Evolutionary conservation across 2,113 vertebrate species (phyloP), one percentile per base, ranked within the genome.

Genomic region (Mustela nigripes): DNA sequence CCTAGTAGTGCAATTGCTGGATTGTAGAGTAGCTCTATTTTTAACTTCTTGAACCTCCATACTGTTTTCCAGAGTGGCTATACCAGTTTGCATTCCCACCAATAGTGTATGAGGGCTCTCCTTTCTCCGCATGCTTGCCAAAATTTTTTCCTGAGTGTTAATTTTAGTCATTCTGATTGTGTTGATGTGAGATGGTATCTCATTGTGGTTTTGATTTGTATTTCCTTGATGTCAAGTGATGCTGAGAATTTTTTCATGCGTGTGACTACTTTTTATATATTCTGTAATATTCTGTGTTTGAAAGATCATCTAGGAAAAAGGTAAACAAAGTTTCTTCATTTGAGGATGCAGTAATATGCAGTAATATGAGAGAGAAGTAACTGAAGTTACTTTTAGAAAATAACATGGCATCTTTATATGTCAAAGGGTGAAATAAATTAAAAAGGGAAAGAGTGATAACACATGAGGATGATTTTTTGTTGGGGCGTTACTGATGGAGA

Each of bases 361-460:
- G 48, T 60, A 74, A 24, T 80, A 31, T 83, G 48, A 91, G 39
- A 95, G 45, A 22, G n/a, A 92, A 76, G 62, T 74, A 88, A 92
- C 33, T 74, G 16, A 39, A 94, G 21, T 15, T 80, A 24, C 21
- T 56, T 22, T 6, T 67, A 73, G 92, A 90, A 74, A 94, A 6
- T 79, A 16, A 85, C 9, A 69, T 73, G 42, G 79, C n/a, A 53
- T 93, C 50, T 92, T 92, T 83, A 22, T 91, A 86, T 95, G 50
- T 95, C 93, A 88, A 93, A 82, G 60, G 24, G 31, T 58, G 45
- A 88, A 58, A 48, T 82, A 69, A 76, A 93, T 48, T 89, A 45
- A 50, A 94, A 89, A 85, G 21, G 26, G 33, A 84, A 79, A 73
- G 33, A 53, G 79, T 73, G 53, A 33, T 86, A 58, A 79, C 33